Conservation (phyloP, 2,888 invertebrate genomes). For the Heliconius cydno region DNA sequence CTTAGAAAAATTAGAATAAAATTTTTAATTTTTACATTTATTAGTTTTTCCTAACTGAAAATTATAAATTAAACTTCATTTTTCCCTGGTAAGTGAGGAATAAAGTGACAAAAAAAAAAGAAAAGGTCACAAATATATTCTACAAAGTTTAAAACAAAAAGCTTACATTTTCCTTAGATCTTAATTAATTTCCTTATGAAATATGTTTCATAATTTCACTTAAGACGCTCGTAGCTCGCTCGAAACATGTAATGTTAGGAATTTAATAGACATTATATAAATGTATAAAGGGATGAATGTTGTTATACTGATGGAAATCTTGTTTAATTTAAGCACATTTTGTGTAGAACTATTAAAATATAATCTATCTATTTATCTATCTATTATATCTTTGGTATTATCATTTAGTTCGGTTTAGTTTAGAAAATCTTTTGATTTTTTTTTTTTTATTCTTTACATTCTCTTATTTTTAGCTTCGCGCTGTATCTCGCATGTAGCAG, state of each 20-base stretch:
- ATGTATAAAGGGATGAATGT: slow-evolving; percentile 3
- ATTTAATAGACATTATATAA: slow-evolving; percentile 12
- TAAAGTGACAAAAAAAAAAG: too few species aligned
- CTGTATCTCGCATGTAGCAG: too few species aligned
- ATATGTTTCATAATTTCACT: slow-evolving; percentile 33
- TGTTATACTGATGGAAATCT: background rate
- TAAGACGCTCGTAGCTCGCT: slow-evolving; percentile 3
- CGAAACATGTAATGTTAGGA: slow-evolving; percentile 3
- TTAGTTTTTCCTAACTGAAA: background rate
- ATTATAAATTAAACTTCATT: background rate
- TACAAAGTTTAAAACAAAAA: background rate
- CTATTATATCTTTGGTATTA: background rate
- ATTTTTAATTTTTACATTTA: background rate
- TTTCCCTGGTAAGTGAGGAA: background rate
- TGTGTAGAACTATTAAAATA: background rate
- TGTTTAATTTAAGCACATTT: background rate
- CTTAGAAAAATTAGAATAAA: background rate
- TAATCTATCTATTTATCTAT: background rate
- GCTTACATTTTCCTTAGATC: background rate
- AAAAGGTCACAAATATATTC: background rate
- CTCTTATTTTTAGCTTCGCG: too few species aligned
- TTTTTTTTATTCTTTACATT: too few species aligned
- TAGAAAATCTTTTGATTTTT: too few species aligned
- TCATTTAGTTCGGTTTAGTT: too few species aligned
- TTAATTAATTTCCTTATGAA: slow-evolving; percentile 49